These are phyloP conservation scores for Melanerpes aurifrons DNA, from an alignment of 2,113 vertebrate species.

Conservation along the genomic window DNA sequence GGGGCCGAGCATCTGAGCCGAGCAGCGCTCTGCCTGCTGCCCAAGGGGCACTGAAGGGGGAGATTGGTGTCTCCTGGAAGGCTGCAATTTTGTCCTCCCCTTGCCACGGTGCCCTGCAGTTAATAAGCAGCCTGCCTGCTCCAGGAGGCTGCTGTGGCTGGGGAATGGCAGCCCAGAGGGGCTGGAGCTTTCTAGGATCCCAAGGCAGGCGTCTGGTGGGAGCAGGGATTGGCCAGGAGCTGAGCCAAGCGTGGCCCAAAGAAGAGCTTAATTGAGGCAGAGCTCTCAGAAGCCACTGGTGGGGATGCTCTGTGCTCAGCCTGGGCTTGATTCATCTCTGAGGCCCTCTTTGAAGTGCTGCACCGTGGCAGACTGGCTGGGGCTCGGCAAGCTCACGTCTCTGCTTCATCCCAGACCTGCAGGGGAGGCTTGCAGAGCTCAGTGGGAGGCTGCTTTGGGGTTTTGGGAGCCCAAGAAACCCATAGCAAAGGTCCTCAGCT, in stretches of 20 bases:
- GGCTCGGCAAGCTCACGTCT: background rate
- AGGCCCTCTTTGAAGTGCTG: background rate
- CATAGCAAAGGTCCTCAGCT: background rate
- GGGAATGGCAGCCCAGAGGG: slow-evolving; percentile 9
- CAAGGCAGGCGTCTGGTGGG: background rate
- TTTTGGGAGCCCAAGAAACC: background rate
- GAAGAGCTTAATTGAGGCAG: background rate
- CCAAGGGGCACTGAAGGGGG: background rate
- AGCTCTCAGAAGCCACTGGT: background rate
- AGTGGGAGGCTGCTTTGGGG: background rate
- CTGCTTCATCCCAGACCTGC: background rate
- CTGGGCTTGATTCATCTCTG: background rate
- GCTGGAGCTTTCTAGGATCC: slow-evolving; percentile 55
- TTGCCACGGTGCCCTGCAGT: slow-evolving; percentile 26
- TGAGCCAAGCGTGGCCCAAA: background rate
- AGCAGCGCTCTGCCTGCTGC: background rate
- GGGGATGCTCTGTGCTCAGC: background rate
- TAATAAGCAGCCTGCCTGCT: slow-evolving; percentile 56
- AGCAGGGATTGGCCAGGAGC: background rate
- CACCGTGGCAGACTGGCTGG: background rate
- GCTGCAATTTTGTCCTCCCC: slow-evolving; percentile 38
- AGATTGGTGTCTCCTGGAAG: background rate
- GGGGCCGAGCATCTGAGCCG: background rate
- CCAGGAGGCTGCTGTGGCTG: slow-evolving; percentile 29
- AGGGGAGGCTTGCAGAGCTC: background rate